phyloP scores from a whole-genome alignment of 2,888 invertebrate species.

The Cybosia mesomella region DNA sequence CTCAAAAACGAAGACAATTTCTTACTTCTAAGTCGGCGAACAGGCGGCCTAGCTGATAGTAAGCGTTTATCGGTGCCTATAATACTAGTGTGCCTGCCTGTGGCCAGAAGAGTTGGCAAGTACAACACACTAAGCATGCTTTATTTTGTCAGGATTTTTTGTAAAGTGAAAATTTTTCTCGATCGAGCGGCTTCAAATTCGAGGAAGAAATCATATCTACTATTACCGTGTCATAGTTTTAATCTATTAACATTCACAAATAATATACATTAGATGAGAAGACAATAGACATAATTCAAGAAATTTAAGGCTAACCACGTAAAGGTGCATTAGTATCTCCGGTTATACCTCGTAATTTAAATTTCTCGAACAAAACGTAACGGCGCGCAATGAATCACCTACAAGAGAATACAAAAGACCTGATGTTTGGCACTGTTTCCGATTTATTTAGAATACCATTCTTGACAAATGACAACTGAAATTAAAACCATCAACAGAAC shows the following conservation, averaged over 20 bases:
- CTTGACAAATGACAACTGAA: constrained; percentile 79
- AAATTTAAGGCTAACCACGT: background rate
- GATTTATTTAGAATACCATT: constrained; percentile 63
- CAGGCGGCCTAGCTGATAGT: too few relatives aligned
- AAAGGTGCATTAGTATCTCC: background rate
- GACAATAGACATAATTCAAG: background rate
- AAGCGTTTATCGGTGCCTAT: too few relatives aligned
- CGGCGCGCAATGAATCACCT: constrained; percentile 65
- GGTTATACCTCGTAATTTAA: constrained; percentile 38
- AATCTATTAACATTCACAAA: constrained; percentile 20
- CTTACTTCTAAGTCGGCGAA: too few relatives aligned
- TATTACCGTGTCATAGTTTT: background rate
- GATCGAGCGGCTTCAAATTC: too few relatives aligned
- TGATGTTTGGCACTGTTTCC: constrained; percentile 71
- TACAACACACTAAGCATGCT: too few relatives aligned
- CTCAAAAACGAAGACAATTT: too few relatives aligned
- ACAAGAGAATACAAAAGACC: constrained; percentile 71
- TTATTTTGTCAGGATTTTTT: too few relatives aligned
- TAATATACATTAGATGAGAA: background rate
- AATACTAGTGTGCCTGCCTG: too few relatives aligned
- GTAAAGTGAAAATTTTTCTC: too few relatives aligned
- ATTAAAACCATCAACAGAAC: constrained; percentile 69
- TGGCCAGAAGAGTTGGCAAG: too few relatives aligned
- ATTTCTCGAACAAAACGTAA: constrained; percentile 55
- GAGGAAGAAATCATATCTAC: too few relatives aligned